These are phyloP conservation scores for Mesocricetus auratus DNA, from an alignment of 2,113 vertebrate genomes.

Conservation along the genomic window DNA sequence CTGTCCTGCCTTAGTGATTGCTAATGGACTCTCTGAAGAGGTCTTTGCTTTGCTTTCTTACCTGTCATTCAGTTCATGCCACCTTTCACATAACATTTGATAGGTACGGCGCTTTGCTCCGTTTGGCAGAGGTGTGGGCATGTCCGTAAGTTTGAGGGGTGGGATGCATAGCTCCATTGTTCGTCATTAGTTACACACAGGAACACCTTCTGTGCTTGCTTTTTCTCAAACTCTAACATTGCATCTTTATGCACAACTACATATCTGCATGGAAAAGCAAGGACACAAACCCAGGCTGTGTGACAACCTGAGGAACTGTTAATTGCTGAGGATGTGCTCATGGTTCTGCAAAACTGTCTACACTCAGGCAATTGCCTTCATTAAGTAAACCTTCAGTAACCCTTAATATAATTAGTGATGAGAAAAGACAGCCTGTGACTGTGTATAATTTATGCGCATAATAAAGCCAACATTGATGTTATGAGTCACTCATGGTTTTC, in stretches of 20 bases:
- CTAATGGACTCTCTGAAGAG: too few species aligned
- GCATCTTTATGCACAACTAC: background rate
- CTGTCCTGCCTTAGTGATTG: background rate
- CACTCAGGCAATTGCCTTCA: background rate
- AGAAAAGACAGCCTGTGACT: conserved; percentile 52
- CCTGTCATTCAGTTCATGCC: rapidly evolving
- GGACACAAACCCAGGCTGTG: background rate
- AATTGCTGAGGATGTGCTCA: conserved; percentile 31
- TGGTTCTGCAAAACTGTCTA: conserved; percentile 28
- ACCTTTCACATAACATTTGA: too few species aligned
- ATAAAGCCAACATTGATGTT: conserved; percentile 62
- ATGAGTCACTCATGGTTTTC: conserved; percentile 69
- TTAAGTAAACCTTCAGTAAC: conserved; percentile 37
- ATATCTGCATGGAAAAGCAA: background rate
- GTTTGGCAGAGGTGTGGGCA: rapidly evolving
- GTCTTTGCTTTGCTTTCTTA: background rate
- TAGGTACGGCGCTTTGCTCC: background rate
- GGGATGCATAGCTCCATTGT: background rate
- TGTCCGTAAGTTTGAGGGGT: background rate
- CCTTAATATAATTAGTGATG: conserved; percentile 38
- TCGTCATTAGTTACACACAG: background rate
- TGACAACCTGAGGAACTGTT: conserved; percentile 13
- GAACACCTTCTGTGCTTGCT: background rate
- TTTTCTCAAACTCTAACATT: background rate
- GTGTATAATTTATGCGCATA: conserved; percentile 70